phyloP scores from a whole-genome alignment of 2,113 vertebrate species.

The Macrotis lagotis region DNA sequence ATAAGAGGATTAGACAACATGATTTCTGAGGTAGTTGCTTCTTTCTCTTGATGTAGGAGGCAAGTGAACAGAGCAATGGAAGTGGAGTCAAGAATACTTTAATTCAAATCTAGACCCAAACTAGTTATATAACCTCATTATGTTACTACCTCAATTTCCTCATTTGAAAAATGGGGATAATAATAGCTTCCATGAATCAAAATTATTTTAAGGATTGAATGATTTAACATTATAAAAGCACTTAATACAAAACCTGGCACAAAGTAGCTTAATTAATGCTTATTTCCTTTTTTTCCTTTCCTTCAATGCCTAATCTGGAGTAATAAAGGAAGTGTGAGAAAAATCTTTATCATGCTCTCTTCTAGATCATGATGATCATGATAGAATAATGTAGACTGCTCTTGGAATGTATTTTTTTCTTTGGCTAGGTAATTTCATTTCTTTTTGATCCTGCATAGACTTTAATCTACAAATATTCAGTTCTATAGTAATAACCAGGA shows the following conservation, averaged over 20 bases:
- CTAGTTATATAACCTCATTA: neutral
- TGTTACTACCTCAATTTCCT: neutral
- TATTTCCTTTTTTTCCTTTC: neutral
- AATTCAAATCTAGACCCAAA: neutral
- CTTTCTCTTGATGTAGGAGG: neutral
- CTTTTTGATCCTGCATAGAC: neutral
- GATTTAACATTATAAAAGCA: neutral
- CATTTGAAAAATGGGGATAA: neutral
- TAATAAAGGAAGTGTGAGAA: neutral
- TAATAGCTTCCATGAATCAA: neutral
- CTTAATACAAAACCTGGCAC: neutral
- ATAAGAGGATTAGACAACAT: neutral
- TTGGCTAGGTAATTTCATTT: neutral
- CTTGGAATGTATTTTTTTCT: neutral
- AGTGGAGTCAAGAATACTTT: neutral
- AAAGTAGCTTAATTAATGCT: neutral
- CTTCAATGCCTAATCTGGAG: neutral
- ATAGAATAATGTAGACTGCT: neutral
- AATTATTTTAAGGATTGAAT: neutral
- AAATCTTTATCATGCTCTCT: neutral
- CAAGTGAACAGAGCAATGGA: neutral
- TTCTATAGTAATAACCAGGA: neutral
- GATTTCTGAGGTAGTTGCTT: neutral
- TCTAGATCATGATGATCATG: neutral
- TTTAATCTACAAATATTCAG: neutral